A percentile compares a stretch with the other conserved stretches of the same genome.
Conservation (phyloP, 2,113 vertebrate genomes). For the Hiodon alosoides region DNA sequence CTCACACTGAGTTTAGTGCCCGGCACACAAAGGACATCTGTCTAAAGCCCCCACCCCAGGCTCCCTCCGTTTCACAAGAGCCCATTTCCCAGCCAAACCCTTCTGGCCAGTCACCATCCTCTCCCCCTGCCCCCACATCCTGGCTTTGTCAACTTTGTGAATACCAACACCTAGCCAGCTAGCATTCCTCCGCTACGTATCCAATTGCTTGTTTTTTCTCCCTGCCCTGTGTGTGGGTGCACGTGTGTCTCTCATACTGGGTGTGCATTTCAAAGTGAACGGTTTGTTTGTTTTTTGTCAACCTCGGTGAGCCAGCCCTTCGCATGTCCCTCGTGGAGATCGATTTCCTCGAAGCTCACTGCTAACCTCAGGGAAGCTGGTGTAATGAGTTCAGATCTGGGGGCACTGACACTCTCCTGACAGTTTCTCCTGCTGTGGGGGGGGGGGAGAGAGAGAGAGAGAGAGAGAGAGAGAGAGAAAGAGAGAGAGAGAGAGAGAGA, state of each 20-base stretch:
- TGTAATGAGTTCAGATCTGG: conserved; percentile 64
- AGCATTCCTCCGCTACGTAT: conserved; percentile 6
- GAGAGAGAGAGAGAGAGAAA: too few relatives aligned
- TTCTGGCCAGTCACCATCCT: neutral
- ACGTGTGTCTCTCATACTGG: conserved; percentile 28
- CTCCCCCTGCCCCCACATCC: conserved; percentile 1
- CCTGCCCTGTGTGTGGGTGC: neutral
- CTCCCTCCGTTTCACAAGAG: conserved; percentile 1
- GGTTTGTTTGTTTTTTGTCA: conserved; percentile 34
- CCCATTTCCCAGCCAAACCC: neutral
- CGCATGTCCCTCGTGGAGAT: conserved; percentile 48
- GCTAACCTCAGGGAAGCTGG: conserved; percentile 62
- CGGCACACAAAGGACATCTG: conserved; percentile 27
- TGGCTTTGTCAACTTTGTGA: conserved; percentile 4
- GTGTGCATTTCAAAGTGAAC: conserved; percentile 36
- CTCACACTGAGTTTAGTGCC: conserved; percentile 8
- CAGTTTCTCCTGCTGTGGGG: conserved; percentile 11
- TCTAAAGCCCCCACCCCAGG: neutral
- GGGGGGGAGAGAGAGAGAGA: neutral
- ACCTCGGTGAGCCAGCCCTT: conserved; percentile 40
- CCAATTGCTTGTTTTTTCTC: neutral
- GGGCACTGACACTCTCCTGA: conserved; percentile 43
- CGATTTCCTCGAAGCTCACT: conserved; percentile 52
- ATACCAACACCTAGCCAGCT: conserved; percentile 16
- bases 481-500: too few relatives aligned